phyloP scores from a whole-genome alignment of 2,113 vertebrate species.

The Mus spicilegus region DNA sequence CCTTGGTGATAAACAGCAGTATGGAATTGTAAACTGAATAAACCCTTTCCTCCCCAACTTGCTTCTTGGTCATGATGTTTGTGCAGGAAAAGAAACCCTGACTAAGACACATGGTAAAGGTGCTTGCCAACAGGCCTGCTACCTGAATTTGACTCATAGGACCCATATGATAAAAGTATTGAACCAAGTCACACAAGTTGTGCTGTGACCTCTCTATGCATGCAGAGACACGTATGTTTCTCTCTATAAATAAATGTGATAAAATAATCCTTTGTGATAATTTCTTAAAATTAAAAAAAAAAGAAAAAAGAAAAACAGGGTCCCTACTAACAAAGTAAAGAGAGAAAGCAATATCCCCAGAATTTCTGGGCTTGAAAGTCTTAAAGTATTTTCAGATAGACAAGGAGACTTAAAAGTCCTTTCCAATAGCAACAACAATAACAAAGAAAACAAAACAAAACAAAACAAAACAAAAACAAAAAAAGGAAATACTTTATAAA shows the following conservation, averaged over 20 bases:
- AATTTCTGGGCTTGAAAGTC: constrained; percentile 21
- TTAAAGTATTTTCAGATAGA: constrained; percentile 38
- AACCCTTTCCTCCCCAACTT: too few species aligned
- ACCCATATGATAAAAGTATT: not conserved
- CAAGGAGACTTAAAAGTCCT: constrained; percentile 50
- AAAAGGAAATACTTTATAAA: constrained; percentile 47
- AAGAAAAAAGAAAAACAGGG: constrained; percentile 35
- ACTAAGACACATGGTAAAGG: not conserved
- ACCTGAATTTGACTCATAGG: too few species aligned
- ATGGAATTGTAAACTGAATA: too few species aligned
- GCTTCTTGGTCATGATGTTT: too few species aligned
- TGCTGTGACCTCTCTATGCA: not conserved
- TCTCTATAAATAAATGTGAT: not conserved
- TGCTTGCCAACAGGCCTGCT: not conserved
- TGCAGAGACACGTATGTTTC: not conserved
- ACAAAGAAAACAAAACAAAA: too few species aligned
- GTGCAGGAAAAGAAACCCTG: too few species aligned
- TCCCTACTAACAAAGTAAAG: constrained; percentile 32
- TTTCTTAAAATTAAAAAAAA: constrained; percentile 35
- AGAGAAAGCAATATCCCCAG: constrained; percentile 25
- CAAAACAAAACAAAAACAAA: not conserved
- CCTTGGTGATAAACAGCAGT: too few species aligned
- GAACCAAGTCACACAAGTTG: not conserved
- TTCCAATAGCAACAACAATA: constrained; percentile 12
- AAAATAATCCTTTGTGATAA: constrained; percentile 15